phyloP scores from a whole-genome alignment of 2,797 vertebrate species.

The Crocodylus rhombifer region DNA sequence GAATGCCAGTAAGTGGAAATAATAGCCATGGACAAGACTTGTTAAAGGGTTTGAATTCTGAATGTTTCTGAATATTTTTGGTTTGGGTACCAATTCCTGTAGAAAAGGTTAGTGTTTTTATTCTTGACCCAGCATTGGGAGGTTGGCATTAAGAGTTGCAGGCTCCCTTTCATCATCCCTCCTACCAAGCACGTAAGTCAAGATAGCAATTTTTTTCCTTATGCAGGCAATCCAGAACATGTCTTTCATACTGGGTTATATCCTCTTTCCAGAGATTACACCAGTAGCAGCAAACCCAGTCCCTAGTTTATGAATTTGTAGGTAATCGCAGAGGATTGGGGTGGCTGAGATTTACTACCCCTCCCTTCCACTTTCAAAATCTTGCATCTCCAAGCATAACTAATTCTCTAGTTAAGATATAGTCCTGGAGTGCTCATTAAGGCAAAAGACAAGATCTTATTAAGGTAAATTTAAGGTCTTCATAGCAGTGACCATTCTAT shows the following conservation, averaged over 20 bases:
- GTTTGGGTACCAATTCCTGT: background rate
- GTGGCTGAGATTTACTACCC: conserved; percentile 8
- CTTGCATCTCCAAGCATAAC: conserved; percentile 31
- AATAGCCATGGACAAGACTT: background rate
- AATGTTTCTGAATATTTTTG: background rate
- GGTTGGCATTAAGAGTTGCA: background rate
- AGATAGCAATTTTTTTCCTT: background rate
- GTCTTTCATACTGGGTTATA: background rate
- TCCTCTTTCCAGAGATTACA: background rate
- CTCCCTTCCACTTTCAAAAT: conserved; percentile 3
- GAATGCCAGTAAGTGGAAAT: background rate
- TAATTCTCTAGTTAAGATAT: conserved; percentile 5
- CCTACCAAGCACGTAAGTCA: background rate
- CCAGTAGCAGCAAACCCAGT: background rate
- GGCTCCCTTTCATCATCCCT: background rate
- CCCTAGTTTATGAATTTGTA: background rate
- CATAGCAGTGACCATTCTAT: background rate
- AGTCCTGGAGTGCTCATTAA: conserved; percentile 35
- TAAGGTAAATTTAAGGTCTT: too few species aligned
- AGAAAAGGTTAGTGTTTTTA: fast-evolving
- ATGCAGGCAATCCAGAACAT: background rate
- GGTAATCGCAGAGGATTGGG: background rate
- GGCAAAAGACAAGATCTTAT: background rate
- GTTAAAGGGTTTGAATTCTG: background rate
- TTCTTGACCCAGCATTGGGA: background rate